phyloP scores from a whole-genome alignment of 37 sponge, comb jelly and placozoan genomes.

The Lycopodina hypogea region DNA sequence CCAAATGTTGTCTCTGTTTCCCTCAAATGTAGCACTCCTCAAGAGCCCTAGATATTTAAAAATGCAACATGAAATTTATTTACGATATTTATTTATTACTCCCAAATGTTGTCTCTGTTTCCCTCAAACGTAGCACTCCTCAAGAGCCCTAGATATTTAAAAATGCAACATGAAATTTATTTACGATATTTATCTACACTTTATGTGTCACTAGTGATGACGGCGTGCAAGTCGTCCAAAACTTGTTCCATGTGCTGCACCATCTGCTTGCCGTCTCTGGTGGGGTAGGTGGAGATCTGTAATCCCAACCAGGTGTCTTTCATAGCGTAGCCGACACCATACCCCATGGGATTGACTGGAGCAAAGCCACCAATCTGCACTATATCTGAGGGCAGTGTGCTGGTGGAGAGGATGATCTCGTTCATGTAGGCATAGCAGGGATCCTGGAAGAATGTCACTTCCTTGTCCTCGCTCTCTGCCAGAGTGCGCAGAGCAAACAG shows the following conservation, averaged over 20 bases:
- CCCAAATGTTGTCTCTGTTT: too few species aligned
- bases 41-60: too few species aligned
- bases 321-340: conserved; percentile 62
- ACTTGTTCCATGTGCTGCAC: conserved; percentile 19
- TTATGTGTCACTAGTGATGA: conserved; percentile 33
- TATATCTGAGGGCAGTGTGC: conserved; percentile 70
- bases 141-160: too few species aligned
- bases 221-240: conserved; percentile 51
- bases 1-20: too few species aligned
- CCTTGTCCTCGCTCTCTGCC: conserved; percentile 34
- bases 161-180: too few species aligned
- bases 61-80: too few species aligned
- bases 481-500: conserved; percentile 81
- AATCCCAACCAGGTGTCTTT: conserved; percentile 41
- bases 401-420: conserved; percentile 96
- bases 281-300: conserved; percentile 60
- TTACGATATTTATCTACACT: too few species aligned
- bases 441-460: conserved; percentile 71
- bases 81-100: too few species aligned
- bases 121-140: too few species aligned
- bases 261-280: conserved; percentile 55
- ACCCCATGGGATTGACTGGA: conserved; percentile 83
- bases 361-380: conserved; percentile 94
- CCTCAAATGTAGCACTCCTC: too few species aligned
- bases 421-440: conserved; percentile 69